phyloP scores from a whole-genome alignment of 2,113 vertebrate genomes.

The Fulica atra region DNA sequence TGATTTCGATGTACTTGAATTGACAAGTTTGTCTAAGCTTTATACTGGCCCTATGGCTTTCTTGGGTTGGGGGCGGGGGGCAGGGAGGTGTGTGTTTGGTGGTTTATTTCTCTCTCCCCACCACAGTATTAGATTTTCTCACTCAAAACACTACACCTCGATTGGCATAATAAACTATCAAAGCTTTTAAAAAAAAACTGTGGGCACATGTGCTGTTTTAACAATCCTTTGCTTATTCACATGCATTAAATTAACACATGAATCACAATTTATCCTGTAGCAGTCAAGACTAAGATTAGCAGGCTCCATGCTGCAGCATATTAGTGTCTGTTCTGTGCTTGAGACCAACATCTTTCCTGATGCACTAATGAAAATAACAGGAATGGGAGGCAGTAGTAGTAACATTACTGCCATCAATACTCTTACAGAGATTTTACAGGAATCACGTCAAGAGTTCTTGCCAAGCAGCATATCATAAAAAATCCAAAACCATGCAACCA shows the following conservation, averaged over 20 bases:
- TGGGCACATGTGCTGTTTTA: background rate
- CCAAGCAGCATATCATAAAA: background rate
- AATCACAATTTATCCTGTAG: background rate
- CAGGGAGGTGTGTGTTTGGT: rapidly evolving
- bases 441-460: background rate
- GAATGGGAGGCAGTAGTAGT: background rate
- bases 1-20: background rate
- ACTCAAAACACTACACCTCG: background rate
- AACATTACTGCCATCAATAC: background rate
- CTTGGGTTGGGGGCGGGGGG: background rate
- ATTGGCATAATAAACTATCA: background rate
- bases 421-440: background rate
- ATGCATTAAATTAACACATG: background rate
- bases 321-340: background rate
- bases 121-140: background rate
- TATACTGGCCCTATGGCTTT: background rate
- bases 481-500: background rate
- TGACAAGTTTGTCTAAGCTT: background rate
- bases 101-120: background rate
- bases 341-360: background rate
- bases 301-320: background rate
- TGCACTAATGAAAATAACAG: background rate
- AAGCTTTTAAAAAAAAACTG: background rate
- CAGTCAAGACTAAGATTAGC: background rate
- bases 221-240: background rate